These are phyloP conservation scores for Platyscapa corneri DNA, from an alignment of 1,140 invertebrate species.

Conservation along the genomic window DNA sequence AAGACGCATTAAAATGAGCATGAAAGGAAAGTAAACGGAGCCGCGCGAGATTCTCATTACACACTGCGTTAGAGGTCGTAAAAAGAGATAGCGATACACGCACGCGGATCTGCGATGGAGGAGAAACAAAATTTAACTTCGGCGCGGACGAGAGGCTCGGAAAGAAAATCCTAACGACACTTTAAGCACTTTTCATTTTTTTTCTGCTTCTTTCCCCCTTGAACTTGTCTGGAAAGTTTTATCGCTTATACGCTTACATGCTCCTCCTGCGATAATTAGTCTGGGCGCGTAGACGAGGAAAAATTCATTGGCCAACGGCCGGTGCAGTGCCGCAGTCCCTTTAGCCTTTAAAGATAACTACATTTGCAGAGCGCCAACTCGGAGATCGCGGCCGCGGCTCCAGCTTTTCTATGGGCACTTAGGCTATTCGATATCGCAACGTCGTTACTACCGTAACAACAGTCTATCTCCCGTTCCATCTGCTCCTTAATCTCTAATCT, in stretches of 20 bases:
- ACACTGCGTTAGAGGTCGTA: slow-evolving; percentile 14
- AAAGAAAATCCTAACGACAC: slow-evolving; percentile 38
- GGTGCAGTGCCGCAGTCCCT: no score
- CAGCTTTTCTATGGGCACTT: no score
- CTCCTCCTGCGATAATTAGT: slow-evolving; percentile 30
- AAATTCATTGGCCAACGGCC: background rate
- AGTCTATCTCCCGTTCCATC: no score
- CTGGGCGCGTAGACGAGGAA: background rate
- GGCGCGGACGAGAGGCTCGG: slow-evolving; percentile 6
- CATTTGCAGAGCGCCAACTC: background rate
- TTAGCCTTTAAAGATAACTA: background rate
- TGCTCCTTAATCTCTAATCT: no score
- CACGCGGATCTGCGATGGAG: background rate
- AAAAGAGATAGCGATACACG: slow-evolving; percentile 31
- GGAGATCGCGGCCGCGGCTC: no score
- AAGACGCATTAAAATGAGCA: slow-evolving; percentile 44
- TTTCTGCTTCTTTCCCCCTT: no score
- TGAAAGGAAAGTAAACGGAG: slow-evolving; percentile 25
- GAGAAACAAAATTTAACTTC: slow-evolving; percentile 25
- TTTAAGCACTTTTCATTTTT: slow-evolving; percentile 4
- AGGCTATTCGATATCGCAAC: no score
- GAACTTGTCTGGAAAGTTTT: slow-evolving; percentile 46
- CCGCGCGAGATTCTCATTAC: slow-evolving; percentile 31
- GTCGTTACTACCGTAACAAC: no score
- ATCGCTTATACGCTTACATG: slow-evolving; percentile 11